phyloP scores from a whole-genome alignment of 2,113 vertebrate genomes.

The Columbina picui region DNA sequence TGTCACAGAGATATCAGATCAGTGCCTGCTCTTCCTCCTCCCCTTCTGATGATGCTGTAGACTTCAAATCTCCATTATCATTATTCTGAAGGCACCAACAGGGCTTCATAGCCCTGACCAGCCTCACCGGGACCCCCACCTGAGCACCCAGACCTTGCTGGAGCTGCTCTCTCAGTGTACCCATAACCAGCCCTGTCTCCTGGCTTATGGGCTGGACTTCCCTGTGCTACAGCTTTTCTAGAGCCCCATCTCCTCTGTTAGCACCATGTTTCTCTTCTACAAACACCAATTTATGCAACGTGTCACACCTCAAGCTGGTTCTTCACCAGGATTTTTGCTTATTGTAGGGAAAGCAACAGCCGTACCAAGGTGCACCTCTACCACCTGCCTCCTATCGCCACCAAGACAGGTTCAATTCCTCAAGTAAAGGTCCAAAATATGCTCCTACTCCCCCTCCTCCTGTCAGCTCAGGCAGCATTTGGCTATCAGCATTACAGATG shows the following conservation, averaged over 20 bases:
- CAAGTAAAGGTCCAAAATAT: neutral
- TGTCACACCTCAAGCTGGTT: neutral
- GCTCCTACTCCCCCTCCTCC: neutral
- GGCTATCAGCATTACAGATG: neutral
- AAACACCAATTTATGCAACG: neutral
- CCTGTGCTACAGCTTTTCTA: neutral
- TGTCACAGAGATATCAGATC: too few species aligned
- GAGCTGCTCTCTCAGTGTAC: neutral
- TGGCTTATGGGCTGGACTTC: neutral
- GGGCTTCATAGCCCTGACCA: neutral
- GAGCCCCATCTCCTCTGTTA: neutral
- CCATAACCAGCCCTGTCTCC: neutral
- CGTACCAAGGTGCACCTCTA: neutral
- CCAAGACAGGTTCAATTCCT: neutral
- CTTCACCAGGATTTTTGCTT: neutral
- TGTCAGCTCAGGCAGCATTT: neutral
- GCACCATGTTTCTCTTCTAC: rapidly evolving
- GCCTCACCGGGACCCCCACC: neutral
- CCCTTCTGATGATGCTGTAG: too few species aligned
- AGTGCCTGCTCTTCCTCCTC: too few species aligned
- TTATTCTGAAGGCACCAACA: neutral
- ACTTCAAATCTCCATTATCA: neutral
- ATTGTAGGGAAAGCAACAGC: neutral
- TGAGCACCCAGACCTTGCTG: neutral
- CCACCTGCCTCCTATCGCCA: neutral